Evolutionary conservation across 37 sponge, comb jelly and placozoan genomes (phyloP).

Genomic region (Cladorhizidae sp.): DNA sequence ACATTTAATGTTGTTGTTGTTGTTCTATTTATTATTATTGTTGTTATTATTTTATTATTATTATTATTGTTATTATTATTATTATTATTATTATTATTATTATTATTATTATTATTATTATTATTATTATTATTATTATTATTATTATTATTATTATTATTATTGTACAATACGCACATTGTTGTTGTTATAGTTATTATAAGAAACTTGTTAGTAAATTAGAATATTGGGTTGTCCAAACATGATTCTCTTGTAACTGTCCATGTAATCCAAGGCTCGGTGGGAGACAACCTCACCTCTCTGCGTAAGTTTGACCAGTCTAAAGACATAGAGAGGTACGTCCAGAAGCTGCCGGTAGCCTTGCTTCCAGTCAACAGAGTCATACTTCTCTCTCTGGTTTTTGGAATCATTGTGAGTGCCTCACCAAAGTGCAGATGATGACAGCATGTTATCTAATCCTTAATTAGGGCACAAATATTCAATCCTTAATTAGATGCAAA

Average conservation of each 20-base stretch:
- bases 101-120: no score
- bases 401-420: conserved; percentile 72
- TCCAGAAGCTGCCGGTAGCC: neutral
- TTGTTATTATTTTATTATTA: neutral
- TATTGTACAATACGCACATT: no score
- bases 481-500: neutral
- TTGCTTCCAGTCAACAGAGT: conserved; percentile 53
- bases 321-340: neutral
- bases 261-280: neutral
- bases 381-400: conserved; percentile 45
- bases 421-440: no score
- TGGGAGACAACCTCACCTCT: neutral
- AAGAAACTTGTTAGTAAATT: no score
- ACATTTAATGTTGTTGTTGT: no score
- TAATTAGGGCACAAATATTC: neutral
- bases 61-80: no score
- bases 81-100: no score
- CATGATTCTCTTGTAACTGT: neutral
- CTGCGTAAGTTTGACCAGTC: neutral
- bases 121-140: no score
- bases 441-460: no score
- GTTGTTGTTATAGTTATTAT: no score
- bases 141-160: no score
- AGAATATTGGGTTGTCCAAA: no score
- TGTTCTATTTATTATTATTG: neutral